Evolutionary conservation across 2,113 vertebrate genomes (phyloP).

Genomic region (Aldabrachelys gigantea): DNA sequence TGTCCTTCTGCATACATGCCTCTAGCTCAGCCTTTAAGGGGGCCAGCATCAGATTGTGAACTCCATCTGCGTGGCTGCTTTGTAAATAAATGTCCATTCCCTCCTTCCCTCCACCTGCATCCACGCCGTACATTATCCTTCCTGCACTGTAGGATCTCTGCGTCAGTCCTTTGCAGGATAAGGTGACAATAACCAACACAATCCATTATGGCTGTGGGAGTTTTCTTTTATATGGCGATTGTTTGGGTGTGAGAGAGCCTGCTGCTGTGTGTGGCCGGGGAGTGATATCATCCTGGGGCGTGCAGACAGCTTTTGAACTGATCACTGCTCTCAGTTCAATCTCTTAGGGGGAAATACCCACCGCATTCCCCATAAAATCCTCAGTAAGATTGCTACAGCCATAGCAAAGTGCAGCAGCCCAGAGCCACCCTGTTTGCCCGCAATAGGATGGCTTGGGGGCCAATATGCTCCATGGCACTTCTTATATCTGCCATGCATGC

Average conservation of each 20-base stretch:
- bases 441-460: neutral
- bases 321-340: neutral
- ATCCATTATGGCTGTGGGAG: neutral
- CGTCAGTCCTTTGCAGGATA: neutral
- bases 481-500: neutral
- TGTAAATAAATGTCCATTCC: accelerated
- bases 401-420: neutral
- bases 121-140: neutral
- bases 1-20: neutral
- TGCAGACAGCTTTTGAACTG: neutral
- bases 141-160: neutral
- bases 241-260: neutral
- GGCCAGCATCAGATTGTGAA: neutral
- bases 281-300: neutral
- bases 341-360: neutral
- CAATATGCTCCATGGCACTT: neutral
- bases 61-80: accelerated
- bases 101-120: neutral
- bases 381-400: neutral
- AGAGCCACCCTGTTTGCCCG: neutral
- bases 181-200: neutral
- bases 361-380: neutral
- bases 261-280: neutral
- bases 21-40: neutral
- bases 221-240: neutral